Conservation (phyloP, 2,797 vertebrate genomes). For the Mormyrops boulengeri region DNA sequence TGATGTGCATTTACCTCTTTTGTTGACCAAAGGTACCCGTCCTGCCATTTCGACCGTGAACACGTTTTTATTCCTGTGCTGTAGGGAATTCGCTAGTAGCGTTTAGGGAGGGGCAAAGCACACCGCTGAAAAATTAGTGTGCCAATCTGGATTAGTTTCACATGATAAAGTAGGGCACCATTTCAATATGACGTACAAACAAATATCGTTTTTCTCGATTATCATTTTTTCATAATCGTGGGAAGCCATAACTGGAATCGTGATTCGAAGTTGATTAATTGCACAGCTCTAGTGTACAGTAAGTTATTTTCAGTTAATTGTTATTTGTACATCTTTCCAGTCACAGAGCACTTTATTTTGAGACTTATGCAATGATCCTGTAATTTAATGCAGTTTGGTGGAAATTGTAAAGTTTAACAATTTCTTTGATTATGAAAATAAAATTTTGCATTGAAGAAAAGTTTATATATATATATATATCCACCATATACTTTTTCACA, state of each 20-base stretch:
- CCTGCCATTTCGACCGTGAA: not conserved
- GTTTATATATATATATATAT: not conserved
- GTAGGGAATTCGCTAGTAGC: not conserved
- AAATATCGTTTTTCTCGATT: too few relatives aligned
- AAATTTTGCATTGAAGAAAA: too few relatives aligned
- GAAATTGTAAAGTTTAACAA: too few relatives aligned
- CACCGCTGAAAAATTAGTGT: not conserved
- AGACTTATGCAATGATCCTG: not conserved
- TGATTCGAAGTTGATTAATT: too few relatives aligned
- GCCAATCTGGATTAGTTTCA: not conserved
- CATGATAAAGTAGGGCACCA: not conserved
- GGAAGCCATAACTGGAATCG: too few relatives aligned
- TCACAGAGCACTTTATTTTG: not conserved
- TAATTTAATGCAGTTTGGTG: too few relatives aligned
- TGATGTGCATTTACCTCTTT: not conserved
- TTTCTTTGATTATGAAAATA: not conserved
- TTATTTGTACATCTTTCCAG: not conserved
- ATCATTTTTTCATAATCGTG: too few relatives aligned
- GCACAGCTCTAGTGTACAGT: too few relatives aligned
- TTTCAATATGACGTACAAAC: too few relatives aligned
- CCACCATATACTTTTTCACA: not conserved
- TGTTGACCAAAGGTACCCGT: not conserved
- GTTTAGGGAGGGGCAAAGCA: too few relatives aligned
- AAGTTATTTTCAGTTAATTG: too few relatives aligned
- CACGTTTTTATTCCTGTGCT: not conserved